Conservation (phyloP, 1,140 invertebrate species). For the Tyrophagus putrescentiae region DNA sequence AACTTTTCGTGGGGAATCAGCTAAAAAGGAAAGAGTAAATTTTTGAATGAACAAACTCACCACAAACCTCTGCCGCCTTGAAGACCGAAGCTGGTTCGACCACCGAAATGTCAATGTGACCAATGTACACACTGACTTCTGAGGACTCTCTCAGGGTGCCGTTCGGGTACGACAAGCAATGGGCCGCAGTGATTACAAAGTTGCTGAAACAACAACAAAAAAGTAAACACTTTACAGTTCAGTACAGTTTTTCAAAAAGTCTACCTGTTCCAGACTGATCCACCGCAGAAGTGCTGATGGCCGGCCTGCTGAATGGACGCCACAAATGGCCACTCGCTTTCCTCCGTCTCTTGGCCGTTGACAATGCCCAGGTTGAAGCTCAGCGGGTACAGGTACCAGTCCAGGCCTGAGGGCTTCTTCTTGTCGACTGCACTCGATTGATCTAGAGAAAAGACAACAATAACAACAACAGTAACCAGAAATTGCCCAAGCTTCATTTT, state of each 20-base stretch:
- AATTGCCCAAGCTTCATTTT: too few relatives aligned
- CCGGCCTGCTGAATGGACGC: not conserved
- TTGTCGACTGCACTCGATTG: too few relatives aligned
- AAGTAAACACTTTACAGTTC: too few relatives aligned
- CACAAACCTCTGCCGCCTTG: not conserved
- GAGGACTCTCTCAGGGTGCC: not conserved
- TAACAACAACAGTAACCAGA: too few relatives aligned
- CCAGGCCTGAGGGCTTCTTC: too few relatives aligned
- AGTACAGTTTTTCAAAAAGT: too few relatives aligned
- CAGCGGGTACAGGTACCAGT: too few relatives aligned
- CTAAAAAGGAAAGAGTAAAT: not conserved
- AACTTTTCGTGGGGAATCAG: not conserved
- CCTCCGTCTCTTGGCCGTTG: not conserved
- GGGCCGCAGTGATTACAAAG: too few relatives aligned
- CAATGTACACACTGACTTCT: not conserved
- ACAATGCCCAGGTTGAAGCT: conserved; percentile 1
- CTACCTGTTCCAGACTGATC: not conserved
- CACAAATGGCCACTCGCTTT: conserved; percentile 6
- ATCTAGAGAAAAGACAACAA: too few relatives aligned
- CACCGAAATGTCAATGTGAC: not conserved
- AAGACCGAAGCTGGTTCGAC: not conserved
- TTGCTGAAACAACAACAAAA: too few relatives aligned
- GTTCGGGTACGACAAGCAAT: not conserved
- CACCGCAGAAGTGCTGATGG: not conserved
- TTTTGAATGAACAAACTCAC: not conserved